Evolutionary conservation across 2,888 invertebrate genomes (phyloP).

Genomic region (Stramonita haemastoma): DNA sequence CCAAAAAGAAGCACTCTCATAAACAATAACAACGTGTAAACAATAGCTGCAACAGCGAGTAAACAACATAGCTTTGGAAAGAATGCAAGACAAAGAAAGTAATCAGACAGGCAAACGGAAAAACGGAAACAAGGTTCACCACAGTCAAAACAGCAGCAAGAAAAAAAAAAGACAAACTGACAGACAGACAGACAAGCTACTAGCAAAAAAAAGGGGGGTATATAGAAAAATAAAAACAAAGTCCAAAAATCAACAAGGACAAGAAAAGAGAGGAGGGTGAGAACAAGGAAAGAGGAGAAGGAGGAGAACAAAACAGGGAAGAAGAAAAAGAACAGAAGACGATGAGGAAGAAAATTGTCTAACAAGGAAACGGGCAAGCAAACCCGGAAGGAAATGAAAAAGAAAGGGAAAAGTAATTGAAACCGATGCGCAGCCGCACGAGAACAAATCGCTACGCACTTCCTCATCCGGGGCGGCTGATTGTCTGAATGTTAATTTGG

Average conservation of each 20-base stretch:
- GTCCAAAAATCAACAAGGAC: not conserved
- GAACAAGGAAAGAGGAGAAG: not conserved
- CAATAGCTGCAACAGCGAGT: too few species aligned
- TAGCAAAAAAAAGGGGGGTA: too few species aligned
- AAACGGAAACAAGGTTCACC: too few species aligned
- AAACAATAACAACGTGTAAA: too few species aligned
- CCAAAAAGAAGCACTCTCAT: too few species aligned
- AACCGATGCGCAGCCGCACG: not conserved
- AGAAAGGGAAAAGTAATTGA: constrained; percentile 6
- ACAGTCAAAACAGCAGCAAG: too few species aligned
- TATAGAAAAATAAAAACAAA: too few species aligned
- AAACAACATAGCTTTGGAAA: too few species aligned
- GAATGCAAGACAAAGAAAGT: too few species aligned
- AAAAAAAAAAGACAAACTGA: too few species aligned
- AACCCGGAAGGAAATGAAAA: constrained; percentile 8
- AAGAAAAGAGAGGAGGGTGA: not conserved
- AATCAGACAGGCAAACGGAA: too few species aligned
- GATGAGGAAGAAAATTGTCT: not conserved
- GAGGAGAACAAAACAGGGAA: not conserved
- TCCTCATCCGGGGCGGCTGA: not conserved
- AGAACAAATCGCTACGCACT: constrained; percentile 27
- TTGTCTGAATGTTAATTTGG: constrained; percentile 19
- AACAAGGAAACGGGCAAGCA: constrained; percentile 1
- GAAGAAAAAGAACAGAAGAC: not conserved
- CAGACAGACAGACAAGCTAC: too few species aligned